A percentile compares a stretch with the other conserved stretches of the same genome.
These are phyloP conservation scores for Hermodice carunculata DNA, from an alignment of 2,888 invertebrate genomes.

Conservation along the genomic window DNA sequence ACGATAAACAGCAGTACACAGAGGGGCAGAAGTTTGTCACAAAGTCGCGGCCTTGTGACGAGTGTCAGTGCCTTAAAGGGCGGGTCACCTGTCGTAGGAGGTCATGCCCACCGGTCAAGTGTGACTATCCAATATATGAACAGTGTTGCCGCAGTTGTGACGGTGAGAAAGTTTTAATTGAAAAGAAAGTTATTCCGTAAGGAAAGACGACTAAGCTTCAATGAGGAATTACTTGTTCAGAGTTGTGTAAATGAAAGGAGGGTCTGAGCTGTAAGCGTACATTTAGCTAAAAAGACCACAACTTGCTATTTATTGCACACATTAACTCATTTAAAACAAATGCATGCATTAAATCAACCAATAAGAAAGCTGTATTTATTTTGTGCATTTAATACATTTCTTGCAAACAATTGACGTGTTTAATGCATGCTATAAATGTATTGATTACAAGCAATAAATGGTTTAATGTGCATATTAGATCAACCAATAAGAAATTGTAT, in stretches of 20 bases:
- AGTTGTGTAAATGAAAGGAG: too few relatives aligned
- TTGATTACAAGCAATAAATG: too few relatives aligned
- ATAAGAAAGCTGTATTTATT: not conserved
- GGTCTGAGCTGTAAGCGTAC: too few relatives aligned
- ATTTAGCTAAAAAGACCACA: too few relatives aligned
- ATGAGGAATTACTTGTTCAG: too few relatives aligned
- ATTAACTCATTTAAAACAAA: not conserved
- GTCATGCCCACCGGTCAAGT: slow-evolving; percentile 2
- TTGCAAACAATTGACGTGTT: too few relatives aligned
- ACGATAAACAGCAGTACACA: not conserved
- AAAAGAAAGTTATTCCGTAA: too few relatives aligned
- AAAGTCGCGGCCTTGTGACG: not conserved
- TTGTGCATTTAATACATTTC: not conserved
- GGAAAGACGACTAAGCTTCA: too few relatives aligned
- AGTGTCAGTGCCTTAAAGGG: not conserved
- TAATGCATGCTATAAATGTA: too few relatives aligned
- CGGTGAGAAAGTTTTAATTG: not conserved
- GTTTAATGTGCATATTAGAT: too few relatives aligned
- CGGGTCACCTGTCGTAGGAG: not conserved
- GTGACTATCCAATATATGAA: not conserved
- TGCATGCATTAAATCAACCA: not conserved
- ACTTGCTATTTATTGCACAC: not conserved
- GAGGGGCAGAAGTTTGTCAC: not conserved
- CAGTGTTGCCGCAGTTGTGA: slow-evolving; percentile 10
- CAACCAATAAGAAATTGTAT: too few relatives aligned